Evolutionary conservation across 30 jellyfish, hydroid and myxozoan species (phyloP).

Genomic region (Chrysaora quinquecirrha): DNA sequence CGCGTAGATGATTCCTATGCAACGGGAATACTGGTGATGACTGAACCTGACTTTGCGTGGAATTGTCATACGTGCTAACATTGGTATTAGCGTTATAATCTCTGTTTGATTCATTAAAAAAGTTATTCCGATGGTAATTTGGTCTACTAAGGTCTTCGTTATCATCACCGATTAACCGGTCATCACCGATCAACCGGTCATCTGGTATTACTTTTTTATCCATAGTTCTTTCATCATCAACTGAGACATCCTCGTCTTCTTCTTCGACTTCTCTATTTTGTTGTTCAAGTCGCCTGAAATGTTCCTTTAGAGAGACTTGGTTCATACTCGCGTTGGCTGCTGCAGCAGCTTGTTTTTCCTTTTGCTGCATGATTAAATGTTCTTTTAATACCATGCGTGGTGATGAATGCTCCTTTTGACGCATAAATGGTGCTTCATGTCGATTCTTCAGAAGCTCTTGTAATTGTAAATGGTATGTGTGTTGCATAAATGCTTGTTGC

Average conservation of each 20-base stretch:
- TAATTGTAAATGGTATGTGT: conserved; percentile 59
- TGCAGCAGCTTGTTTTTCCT: conserved; percentile 87
- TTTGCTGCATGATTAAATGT: conserved; percentile 72
- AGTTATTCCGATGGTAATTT: conserved; percentile 26
- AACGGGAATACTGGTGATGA: conserved; percentile 70
- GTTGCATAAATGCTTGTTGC: conserved; percentile 70
- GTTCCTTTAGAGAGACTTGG: conserved; percentile 79
- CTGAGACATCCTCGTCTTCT: conserved; percentile 82
- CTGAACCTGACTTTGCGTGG: background rate
- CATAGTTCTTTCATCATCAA: conserved; percentile 41
- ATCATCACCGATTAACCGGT: conserved; percentile 66
- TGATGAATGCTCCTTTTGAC: conserved; percentile 75
- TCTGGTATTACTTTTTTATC: too few relatives aligned
- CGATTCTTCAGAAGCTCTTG: conserved; percentile 56
- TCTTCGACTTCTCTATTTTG: conserved; percentile 85
- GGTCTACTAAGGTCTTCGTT: conserved; percentile 53
- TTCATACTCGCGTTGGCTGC: too few relatives aligned
- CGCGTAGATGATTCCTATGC: conserved; percentile 23
- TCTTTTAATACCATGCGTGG: conserved; percentile 85
- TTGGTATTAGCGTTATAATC: background rate
- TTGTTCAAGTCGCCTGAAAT: conserved; percentile 76
- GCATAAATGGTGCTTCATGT: conserved; percentile 48
- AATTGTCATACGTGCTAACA: background rate
- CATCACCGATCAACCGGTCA: conserved; percentile 28
- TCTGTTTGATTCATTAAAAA: conserved; percentile 23